Evolutionary conservation across 1,140 invertebrate genomes (phyloP), one percentile per base, ranked within the genome.

Genomic region (Drosophila sucinea): DNA sequence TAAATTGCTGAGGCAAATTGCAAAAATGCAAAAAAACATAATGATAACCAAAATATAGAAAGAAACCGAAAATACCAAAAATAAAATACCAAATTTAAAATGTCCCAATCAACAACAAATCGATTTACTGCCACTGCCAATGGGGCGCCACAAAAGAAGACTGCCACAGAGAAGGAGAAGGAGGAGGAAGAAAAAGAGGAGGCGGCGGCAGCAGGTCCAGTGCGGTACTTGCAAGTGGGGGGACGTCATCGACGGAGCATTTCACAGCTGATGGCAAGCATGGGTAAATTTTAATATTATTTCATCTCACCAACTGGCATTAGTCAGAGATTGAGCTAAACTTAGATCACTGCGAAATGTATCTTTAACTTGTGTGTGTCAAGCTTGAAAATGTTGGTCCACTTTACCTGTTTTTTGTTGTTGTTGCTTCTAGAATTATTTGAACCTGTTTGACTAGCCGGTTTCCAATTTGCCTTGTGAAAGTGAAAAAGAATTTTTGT

Each of bases 181-280:
- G 44, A 58, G 62, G 32, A 51, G 62, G 40, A 67, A 73, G 55
- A 38, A 10, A 61, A 68, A n/a, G 41, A 47, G 58, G 27, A 47
- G 1, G 47, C 47, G 70, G 41, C 41, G 68, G 41, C 60, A 65
- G 40, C 71, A 25, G 60, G 56, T 25, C 70, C 57, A 33, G 25
- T 74, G 74, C 81, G 71, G 6, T 57, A 64, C 11, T 40, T 72
- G 29, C 76, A 73, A 58, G 83, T 91, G 56, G 84, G 67, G 56
- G 84, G 67, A 68, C 90, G 90, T 66, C 91, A 92, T 81, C 84
- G 90, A 54, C 91, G 91, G 64, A 92, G 91, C 75, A 92, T 92
- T 17, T 92, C 91, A 65, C 91, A 92, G 78, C 81, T 92, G 71
- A 91, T 92, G 73, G 90, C 81, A 17, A 90, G 81, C 77, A 87